Percentiles rank a stretch among this genome's conserved stretches.
These are phyloP conservation scores for Thermophis baileyi DNA, from an alignment of 2,113 vertebrate genomes.

Conservation along the genomic window DNA sequence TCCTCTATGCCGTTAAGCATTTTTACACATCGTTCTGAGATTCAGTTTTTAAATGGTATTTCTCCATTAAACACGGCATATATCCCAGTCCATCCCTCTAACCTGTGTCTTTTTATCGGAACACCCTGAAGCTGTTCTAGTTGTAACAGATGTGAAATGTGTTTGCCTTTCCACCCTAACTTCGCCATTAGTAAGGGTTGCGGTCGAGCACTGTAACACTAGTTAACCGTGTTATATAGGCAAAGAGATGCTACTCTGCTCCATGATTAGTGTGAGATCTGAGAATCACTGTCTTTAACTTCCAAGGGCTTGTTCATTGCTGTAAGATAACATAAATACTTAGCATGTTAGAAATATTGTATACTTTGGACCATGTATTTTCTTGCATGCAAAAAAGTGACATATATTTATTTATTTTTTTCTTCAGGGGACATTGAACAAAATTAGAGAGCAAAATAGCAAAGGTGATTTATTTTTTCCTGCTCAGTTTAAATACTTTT, in stretches of 20 bases:
- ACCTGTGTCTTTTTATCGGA: conserved; percentile 26
- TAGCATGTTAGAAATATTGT: background rate
- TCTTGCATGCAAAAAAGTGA: conserved; percentile 66
- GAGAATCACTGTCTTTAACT: background rate
- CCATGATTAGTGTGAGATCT: background rate
- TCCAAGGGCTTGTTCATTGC: background rate
- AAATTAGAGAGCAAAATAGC: conserved; percentile 64
- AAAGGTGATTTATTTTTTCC: conserved; percentile 69
- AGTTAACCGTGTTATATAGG: background rate
- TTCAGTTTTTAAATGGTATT: conserved; percentile 48
- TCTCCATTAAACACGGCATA: conserved; percentile 47
- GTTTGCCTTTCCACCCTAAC: conserved; percentile 34
- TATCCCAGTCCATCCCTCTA: conserved; percentile 39
- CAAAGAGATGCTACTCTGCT: background rate
- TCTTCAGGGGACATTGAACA: conserved; percentile 56
- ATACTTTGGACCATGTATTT: conserved; percentile 49
- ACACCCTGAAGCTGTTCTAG: conserved; percentile 40
- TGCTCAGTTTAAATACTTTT: conserved; percentile 61
- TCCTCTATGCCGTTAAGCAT: conserved; percentile 44
- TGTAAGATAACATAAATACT: background rate
- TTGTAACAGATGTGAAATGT: conserved; percentile 28
- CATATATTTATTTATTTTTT: conserved; percentile 73
- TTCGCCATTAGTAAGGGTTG: background rate
- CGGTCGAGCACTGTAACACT: background rate
- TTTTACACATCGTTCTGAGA: conserved; percentile 42